Evolutionary conservation across 2,888 invertebrate species (phyloP).

Genomic region (Orthonychiurus folsomi): DNA sequence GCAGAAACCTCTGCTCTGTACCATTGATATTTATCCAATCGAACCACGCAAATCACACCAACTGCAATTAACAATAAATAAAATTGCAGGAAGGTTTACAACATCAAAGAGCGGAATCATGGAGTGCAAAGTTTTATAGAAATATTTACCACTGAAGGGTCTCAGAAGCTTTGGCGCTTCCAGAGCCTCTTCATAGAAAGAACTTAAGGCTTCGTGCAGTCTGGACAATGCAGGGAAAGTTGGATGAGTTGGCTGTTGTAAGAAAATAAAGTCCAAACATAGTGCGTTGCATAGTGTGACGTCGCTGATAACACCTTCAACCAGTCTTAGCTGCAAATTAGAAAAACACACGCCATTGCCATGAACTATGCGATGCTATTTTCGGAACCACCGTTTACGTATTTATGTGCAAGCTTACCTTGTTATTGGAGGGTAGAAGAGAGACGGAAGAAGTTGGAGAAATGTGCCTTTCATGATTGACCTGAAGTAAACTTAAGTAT

Average conservation of each 20-base stretch:
- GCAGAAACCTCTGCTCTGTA: slow-evolving; percentile 73
- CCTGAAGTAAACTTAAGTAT: slow-evolving; percentile 61
- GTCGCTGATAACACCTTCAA: slow-evolving; percentile 88
- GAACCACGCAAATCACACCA: slow-evolving; percentile 81
- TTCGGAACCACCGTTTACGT: too few relatives aligned
- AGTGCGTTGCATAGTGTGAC: slow-evolving; percentile 79
- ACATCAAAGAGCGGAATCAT: neutral
- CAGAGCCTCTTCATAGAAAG: slow-evolving; percentile 62
- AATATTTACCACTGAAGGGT: slow-evolving; percentile 63
- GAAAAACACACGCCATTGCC: slow-evolving; percentile 18
- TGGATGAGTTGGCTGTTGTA: slow-evolving; percentile 92
- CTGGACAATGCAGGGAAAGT: slow-evolving; percentile 74
- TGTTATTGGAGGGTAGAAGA: slow-evolving; percentile 52
- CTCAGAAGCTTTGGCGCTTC: slow-evolving; percentile 71
- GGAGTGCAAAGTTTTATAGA: too few relatives aligned
- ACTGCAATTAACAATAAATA: slow-evolving; percentile 47
- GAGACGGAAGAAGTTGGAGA: slow-evolving; percentile 46
- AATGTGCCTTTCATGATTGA: slow-evolving; percentile 44
- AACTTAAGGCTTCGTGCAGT: slow-evolving; percentile 71
- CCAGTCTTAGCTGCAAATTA: slow-evolving; percentile 62
- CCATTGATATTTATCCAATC: slow-evolving; percentile 69
- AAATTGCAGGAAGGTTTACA: neutral
- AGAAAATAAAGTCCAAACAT: slow-evolving; percentile 79
- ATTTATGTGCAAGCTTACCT: too few relatives aligned
- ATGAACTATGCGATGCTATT: too few relatives aligned